Conservation (phyloP, 2,113 vertebrate genomes). For the Capreolus pygargus region DNA sequence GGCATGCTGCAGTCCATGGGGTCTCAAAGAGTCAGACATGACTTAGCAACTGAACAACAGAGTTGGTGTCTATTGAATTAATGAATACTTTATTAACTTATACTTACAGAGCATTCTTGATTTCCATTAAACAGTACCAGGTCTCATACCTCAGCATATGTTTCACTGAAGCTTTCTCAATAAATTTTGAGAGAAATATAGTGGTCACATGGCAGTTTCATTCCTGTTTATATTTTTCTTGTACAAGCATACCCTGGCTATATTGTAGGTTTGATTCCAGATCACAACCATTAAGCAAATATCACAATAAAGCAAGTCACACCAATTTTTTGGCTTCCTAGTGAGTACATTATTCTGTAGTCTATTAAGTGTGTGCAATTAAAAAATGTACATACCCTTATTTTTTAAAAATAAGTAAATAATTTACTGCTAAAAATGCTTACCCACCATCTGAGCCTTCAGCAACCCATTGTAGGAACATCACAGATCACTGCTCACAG, state of each 20-base stretch:
- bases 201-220: not conserved
- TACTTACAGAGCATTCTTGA: not conserved
- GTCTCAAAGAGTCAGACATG: not conserved
- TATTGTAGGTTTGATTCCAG: not conserved
- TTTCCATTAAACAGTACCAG: not conserved
- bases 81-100: not conserved
- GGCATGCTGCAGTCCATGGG: not conserved
- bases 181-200: conserved; percentile 43
- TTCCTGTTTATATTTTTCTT: conserved; percentile 46
- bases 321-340: not conserved
- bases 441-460: not conserved
- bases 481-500: not conserved
- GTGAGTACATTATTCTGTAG: not conserved
- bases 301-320: not conserved
- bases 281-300: not conserved
- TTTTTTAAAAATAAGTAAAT: not conserved
- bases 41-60: not conserved
- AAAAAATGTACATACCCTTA: not conserved
- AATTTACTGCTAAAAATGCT: not conserved
- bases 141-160: not conserved
- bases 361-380: not conserved
- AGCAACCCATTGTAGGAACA: not conserved
- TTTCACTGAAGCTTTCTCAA: not conserved
- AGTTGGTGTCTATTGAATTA: not conserved
- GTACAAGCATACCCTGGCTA: not conserved